A percentile compares a stretch with the other conserved stretches of the same genome.
Conservation (phyloP, 2,888 invertebrate species). For the Mantis religiosa region DNA sequence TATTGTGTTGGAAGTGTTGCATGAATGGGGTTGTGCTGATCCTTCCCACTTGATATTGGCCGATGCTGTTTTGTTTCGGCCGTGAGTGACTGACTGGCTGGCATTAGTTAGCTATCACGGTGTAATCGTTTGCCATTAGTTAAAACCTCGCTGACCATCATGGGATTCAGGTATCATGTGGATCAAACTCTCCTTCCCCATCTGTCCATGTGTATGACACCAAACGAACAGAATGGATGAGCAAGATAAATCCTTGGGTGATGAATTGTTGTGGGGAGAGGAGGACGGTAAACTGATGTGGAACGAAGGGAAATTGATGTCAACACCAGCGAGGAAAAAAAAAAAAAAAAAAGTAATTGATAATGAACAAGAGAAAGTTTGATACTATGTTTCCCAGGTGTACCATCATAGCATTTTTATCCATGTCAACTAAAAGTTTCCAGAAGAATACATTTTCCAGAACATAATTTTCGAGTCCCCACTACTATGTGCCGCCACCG, state of each 20-base stretch:
- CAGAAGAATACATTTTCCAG: no score
- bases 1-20: background rate
- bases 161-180: constrained; percentile 12
- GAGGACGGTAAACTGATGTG: background rate
- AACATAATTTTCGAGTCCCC: no score
- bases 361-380: background rate
- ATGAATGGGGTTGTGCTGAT: background rate
- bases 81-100: background rate
- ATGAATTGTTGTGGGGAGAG: constrained; percentile 9
- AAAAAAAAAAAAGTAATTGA: constrained; percentile 8
- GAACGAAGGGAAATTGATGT: constrained; percentile 11
- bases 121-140: constrained; percentile 15
- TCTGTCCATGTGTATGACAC: background rate
- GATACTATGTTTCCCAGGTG: background rate
- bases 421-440: background rate
- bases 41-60: background rate
- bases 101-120: constrained; percentile 10
- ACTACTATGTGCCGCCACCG: no score
- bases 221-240: constrained; percentile 15
- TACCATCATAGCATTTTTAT: background rate
- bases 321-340: background rate
- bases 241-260: constrained; percentile 7
- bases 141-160: constrained; percentile 14
- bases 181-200: background rate
- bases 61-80: background rate